A percentile compares a stretch with the other conserved stretches of the same genome.
Conservation (phyloP, 2,797 vertebrate species). For the Sternarchorhynchus goeldii region DNA sequence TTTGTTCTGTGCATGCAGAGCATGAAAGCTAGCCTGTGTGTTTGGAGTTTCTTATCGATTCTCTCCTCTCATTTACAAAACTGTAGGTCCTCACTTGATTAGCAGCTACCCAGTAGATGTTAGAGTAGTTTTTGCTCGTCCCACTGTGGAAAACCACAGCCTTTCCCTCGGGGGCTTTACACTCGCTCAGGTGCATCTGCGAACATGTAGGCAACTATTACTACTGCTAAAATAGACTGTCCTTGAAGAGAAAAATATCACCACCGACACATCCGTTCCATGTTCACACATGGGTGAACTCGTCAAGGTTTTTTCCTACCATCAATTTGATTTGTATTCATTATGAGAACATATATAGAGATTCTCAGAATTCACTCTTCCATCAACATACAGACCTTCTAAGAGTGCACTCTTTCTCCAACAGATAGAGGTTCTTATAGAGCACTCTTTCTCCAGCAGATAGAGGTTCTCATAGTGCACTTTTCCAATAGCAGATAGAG, state of each 20-base stretch:
- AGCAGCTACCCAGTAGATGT: neutral
- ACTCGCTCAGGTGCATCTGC: conserved; percentile 1
- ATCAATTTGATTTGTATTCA: neutral
- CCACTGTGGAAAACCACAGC: neutral
- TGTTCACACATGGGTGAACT: neutral
- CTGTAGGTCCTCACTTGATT: neutral
- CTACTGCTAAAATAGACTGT: neutral
- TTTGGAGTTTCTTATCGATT: neutral
- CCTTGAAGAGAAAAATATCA: neutral
- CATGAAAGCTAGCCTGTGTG: neutral
- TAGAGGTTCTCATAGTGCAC: neutral
- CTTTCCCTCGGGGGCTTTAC: neutral
- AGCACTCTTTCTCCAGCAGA: conserved; percentile 11
- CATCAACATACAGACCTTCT: neutral
- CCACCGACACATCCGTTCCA: neutral
- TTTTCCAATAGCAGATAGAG: conserved; percentile 5
- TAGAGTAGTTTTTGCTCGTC: neutral
- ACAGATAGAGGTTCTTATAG: neutral
- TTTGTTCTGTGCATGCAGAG: neutral
- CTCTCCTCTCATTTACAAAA: neutral
- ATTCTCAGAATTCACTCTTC: neutral
- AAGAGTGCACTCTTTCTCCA: conserved; percentile 2
- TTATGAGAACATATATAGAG: neutral
- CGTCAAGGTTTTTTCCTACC: neutral
- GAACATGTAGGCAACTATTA: conserved; percentile 5